Conservation (phyloP, 2,888 invertebrate genomes). For the Pinctada fucata region DNA sequence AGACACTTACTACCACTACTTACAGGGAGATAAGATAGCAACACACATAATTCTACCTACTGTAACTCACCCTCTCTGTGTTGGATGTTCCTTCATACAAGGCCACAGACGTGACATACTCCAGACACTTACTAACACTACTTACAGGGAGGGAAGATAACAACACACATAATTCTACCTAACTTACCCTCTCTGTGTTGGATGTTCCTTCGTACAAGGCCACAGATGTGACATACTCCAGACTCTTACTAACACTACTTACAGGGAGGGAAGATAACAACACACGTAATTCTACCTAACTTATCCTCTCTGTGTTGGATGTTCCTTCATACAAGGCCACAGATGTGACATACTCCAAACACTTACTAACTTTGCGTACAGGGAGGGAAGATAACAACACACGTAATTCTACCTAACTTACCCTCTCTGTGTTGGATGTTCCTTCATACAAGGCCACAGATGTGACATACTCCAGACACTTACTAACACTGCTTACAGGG, state of each 20-base stretch:
- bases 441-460: slow-evolving; percentile 60
- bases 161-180: slow-evolving; percentile 62
- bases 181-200: too few relatives aligned
- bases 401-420: slow-evolving; percentile 45
- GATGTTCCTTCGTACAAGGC: too few relatives aligned
- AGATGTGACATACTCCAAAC: slow-evolving; percentile 78
- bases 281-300: background rate
- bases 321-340: slow-evolving; percentile 59
- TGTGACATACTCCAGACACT: slow-evolving; percentile 79
- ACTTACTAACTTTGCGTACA: slow-evolving; percentile 77
- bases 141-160: slow-evolving; percentile 77
- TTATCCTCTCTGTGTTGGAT: slow-evolving; percentile 49
- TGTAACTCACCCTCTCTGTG: slow-evolving; percentile 51
- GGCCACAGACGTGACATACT: slow-evolving; percentile 76
- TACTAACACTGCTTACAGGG: slow-evolving; percentile 77
- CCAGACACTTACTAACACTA: slow-evolving; percentile 78
- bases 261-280: too few relatives aligned
- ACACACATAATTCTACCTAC: slow-evolving; percentile 48
- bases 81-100: slow-evolving; percentile 54
- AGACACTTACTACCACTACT: slow-evolving; percentile 78
- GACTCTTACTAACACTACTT: too few relatives aligned
- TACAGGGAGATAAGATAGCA: slow-evolving; percentile 77
- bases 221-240: too few relatives aligned
- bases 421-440: slow-evolving; percentile 48
- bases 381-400: slow-evolving; percentile 77